Conservation (phyloP, 2,797 vertebrate genomes). For the Philypnodon macrostomus region DNA sequence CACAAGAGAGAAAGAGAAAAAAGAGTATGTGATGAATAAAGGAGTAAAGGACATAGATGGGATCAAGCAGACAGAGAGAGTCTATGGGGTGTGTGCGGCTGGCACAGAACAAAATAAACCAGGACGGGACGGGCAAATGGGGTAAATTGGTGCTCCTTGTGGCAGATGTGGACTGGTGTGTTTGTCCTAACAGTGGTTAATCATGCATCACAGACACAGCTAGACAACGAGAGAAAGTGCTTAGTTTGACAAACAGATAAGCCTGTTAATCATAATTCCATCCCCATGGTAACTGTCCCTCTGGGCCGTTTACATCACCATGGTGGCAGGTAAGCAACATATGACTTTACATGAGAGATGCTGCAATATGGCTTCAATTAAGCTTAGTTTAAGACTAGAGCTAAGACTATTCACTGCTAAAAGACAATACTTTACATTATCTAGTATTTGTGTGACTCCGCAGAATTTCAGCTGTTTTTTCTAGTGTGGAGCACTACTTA, state of each 20-base stretch:
- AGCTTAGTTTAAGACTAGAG: background rate
- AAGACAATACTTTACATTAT: conserved; percentile 25
- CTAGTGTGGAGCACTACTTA: conserved; percentile 49
- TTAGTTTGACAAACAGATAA: conserved; percentile 60
- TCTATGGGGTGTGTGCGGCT: conserved; percentile 10
- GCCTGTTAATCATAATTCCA: conserved; percentile 56
- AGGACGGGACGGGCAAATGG: conserved; percentile 20
- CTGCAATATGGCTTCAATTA: conserved; percentile 20
- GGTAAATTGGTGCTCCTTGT: conserved; percentile 29
- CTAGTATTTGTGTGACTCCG: conserved; percentile 37
- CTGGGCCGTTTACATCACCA: conserved; percentile 40
- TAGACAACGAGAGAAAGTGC: conserved; percentile 44
- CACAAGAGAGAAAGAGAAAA: conserved; percentile 16
- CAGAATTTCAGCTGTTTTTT: conserved; percentile 56
- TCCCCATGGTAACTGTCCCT: conserved; percentile 57
- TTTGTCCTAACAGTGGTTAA: conserved; percentile 38
- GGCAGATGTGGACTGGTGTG: conserved; percentile 36
- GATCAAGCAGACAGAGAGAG: conserved; percentile 40
- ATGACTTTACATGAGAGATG: conserved; percentile 30
- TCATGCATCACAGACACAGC: conserved; percentile 41
- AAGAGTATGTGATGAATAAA: conserved; percentile 50
- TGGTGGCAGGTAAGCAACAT: conserved; percentile 52
- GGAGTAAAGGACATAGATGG: conserved; percentile 42
- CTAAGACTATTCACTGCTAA: conserved; percentile 44
- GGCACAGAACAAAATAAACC: conserved; percentile 5